Percentiles rank a stretch among this genome's conserved stretches.
phyloP scores from a whole-genome alignment of 2,888 invertebrate genomes.

The Cyclophora punctaria region DNA sequence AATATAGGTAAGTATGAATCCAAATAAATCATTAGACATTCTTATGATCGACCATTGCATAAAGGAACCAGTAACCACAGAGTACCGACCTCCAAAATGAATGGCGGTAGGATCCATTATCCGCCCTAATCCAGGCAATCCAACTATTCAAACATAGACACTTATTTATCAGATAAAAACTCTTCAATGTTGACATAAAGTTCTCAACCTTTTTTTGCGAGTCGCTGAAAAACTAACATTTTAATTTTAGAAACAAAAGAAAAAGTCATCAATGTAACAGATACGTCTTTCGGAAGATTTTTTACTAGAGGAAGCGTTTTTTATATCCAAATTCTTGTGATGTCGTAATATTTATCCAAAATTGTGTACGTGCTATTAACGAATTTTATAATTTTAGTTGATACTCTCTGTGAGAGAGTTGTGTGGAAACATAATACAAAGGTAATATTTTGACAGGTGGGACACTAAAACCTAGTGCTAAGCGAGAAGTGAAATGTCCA shows the following conservation, averaged over 20 bases:
- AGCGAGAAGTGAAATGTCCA: constrained; percentile 70
- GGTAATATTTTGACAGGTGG: constrained; percentile 59
- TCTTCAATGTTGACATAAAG: neutral
- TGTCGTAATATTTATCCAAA: constrained; percentile 69
- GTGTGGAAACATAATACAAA: constrained; percentile 46
- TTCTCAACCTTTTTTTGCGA: neutral
- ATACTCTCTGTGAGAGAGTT: constrained; percentile 64
- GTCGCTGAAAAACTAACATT: constrained; percentile 43
- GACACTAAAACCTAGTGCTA: constrained; percentile 56
- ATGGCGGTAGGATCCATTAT: too few species aligned
- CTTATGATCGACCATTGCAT: too few species aligned
- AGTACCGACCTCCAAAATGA: too few species aligned
- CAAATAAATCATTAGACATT: too few species aligned
- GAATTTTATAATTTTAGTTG: constrained; percentile 44
- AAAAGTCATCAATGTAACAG: constrained; percentile 65
- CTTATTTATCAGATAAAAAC: too few species aligned
- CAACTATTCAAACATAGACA: too few species aligned
- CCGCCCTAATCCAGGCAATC: too few species aligned
- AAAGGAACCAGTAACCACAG: too few species aligned
- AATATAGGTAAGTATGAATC: too few species aligned
- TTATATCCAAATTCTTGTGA: constrained; percentile 75
- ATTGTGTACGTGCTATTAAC: constrained; percentile 63
- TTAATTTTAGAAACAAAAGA: constrained; percentile 70
- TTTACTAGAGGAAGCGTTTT: constrained; percentile 68
- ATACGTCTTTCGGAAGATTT: constrained; percentile 69